A percentile compares a stretch with the other conserved stretches of the same genome.
phyloP scores from a whole-genome alignment of 2,797 vertebrate genomes.

The Anableps anableps region DNA sequence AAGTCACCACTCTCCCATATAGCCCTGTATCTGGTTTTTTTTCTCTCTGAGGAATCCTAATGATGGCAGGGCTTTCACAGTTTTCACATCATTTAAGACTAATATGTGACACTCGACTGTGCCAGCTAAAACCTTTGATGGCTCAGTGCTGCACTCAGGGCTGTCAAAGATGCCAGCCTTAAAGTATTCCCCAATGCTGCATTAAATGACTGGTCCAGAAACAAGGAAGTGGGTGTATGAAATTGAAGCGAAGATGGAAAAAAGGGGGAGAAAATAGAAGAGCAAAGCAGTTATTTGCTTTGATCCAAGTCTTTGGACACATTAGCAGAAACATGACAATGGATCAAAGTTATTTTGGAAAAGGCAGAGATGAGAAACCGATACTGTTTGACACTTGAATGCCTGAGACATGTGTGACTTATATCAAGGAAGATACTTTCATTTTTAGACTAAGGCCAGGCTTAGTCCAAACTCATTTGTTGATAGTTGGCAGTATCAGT shows the following conservation, averaged over 20 bases:
- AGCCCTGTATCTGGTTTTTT: constrained; percentile 50
- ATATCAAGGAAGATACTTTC: constrained; percentile 27
- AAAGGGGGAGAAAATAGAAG: constrained; percentile 19
- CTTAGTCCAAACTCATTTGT: constrained; percentile 25
- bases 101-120: constrained; percentile 77
- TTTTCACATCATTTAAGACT: constrained; percentile 79
- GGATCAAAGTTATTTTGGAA: constrained; percentile 54
- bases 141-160: constrained; percentile 60
- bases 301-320: constrained; percentile 56
- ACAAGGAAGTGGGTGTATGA: constrained; percentile 59
- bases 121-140: constrained; percentile 77
- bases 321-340: constrained; percentile 41
- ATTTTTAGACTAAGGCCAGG: constrained; percentile 28
- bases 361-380: constrained; percentile 44
- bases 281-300: constrained; percentile 48
- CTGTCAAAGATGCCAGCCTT: constrained; percentile 73
- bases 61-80: constrained; percentile 75
- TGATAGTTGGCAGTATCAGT: constrained; percentile 22
- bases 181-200: constrained; percentile 59
- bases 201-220: constrained; percentile 74
- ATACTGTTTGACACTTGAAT: constrained; percentile 38
- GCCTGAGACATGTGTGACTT: constrained; percentile 39
- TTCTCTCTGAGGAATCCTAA: constrained; percentile 67
- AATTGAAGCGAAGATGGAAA: constrained; percentile 57
- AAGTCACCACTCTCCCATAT: constrained; percentile 44